These are phyloP conservation scores for Myathropa florea DNA, from an alignment of 2,888 invertebrate genomes.

Conservation along the genomic window DNA sequence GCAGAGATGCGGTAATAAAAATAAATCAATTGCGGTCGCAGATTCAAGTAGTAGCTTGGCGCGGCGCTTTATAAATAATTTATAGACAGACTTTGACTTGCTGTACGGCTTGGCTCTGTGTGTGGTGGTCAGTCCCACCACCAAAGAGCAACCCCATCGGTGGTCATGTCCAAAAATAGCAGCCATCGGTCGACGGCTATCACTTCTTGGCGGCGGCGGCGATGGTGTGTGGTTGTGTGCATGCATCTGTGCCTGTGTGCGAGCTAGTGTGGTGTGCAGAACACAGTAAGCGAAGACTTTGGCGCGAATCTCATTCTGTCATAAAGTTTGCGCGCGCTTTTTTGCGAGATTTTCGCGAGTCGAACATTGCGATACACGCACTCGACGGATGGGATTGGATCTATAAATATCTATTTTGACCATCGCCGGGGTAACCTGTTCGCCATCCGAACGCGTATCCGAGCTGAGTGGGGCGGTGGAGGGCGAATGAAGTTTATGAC, in stretches of 20 bases:
- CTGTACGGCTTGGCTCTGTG: slow-evolving; percentile 28
- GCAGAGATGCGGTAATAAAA: slow-evolving; percentile 62
- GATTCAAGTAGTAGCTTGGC: slow-evolving; percentile 53
- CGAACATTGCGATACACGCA: slow-evolving; percentile 40
- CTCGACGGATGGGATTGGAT: slow-evolving; percentile 38
- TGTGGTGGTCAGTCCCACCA: slow-evolving; percentile 69
- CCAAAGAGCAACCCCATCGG: slow-evolving; percentile 62
- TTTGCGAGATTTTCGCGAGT: slow-evolving; percentile 37
- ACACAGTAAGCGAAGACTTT: slow-evolving; percentile 35
- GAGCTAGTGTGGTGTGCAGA: neutral
- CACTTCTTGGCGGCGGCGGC: neutral
- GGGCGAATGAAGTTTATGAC: slow-evolving; percentile 58
- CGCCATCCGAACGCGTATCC: neutral
- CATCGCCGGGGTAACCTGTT: slow-evolving; percentile 58
- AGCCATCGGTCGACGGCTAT: slow-evolving; percentile 44
- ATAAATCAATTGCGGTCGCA: slow-evolving; percentile 69
- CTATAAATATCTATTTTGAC: slow-evolving; percentile 66
- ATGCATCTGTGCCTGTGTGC: neutral
- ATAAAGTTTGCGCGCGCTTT: slow-evolving; percentile 54
- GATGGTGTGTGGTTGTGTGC: neutral
- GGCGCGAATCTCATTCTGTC: slow-evolving; percentile 65
- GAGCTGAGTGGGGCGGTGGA: neutral
- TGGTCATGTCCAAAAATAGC: slow-evolving; percentile 70
- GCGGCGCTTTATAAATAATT: slow-evolving; percentile 69
- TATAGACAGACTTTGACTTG: slow-evolving; percentile 60